Evolutionary conservation across 2,888 invertebrate genomes (phyloP), one percentile per base, ranked within the genome.

Genomic region (Phengaris alcon): DNA sequence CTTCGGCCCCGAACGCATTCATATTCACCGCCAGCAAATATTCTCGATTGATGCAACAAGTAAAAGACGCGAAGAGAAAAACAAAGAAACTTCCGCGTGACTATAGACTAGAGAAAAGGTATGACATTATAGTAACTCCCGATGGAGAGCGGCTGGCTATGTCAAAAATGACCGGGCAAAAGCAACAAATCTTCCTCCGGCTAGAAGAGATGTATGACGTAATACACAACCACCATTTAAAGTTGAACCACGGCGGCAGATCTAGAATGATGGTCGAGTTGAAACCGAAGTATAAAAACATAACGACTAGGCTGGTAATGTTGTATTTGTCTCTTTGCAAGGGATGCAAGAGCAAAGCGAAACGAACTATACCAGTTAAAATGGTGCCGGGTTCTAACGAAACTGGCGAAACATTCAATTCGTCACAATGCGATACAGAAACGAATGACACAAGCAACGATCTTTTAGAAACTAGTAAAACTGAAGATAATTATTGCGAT

Each of bases 131-230:
- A 22, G 77, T 82, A 55, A 84, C 85, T 0, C 77, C 85, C 1
- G 77, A 82, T 0, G 86, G 86, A 13, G 86, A 87, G 76, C 84
- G 82, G 79, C 77, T 88, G n/a, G 84, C 79, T 48, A 79, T 83
- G 54, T 78, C 77, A 4, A 77, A 77, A 3, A 76, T 78, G 52
- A 78, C 81, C 6, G 82, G 82, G 2, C 78, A 84, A 75, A 81
- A 78, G 10, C 79, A 76, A 54, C 80, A 82, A 77, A 79, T 83
- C 77, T 84, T 83, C 74, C 86, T 88, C 3, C 79, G 83, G 12
- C 79, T 85, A 57, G 85, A 88, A 15, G 88, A 89, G 79, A 85
- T 85, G 76, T 89, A 86, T 74, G 87, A 88, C n/a, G 85, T 88
- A 55, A 83, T 89, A 79, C 80, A 81, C 0, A 82, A 84, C 6